These are phyloP conservation scores for Drosophila aff. DNA, from an alignment of 1,140 invertebrate genomes.

Conservation along the genomic window DNA sequence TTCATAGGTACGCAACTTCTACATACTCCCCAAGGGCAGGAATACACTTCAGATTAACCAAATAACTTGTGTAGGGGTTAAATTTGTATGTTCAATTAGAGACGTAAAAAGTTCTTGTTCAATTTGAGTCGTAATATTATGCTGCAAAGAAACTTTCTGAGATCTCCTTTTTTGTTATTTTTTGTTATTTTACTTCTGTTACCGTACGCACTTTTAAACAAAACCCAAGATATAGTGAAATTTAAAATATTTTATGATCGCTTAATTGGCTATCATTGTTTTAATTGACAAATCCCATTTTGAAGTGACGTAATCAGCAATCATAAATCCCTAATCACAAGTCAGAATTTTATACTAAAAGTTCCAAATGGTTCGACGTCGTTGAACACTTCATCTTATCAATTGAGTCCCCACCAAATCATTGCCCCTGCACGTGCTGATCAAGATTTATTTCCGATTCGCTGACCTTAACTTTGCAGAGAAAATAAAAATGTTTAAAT, in stretches of 20 bases:
- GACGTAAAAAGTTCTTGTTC: neutral
- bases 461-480: slow-evolving; percentile 15
- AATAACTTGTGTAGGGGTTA: neutral
- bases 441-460: slow-evolving; percentile 21
- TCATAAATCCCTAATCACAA: slow-evolving; percentile 11
- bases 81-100: neutral
- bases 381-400: slow-evolving; percentile 30
- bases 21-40: neutral
- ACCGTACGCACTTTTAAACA: neutral
- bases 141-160: neutral
- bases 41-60: neutral
- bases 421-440: slow-evolving; percentile 39
- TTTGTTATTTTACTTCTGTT: neutral
- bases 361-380: slow-evolving; percentile 21
- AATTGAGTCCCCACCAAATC: slow-evolving; percentile 12
- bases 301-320: slow-evolving; percentile 4
- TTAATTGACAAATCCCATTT: neutral
- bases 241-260: neutral
- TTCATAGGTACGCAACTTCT: neutral
- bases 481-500: neutral
- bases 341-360: slow-evolving; percentile 11
- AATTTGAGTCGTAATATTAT: neutral
- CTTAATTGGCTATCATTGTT: neutral
- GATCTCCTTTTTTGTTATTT: too few relatives aligned
- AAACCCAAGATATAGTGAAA: too few relatives aligned